phyloP scores from a whole-genome alignment of 2,113 vertebrate genomes.

The Varanus komodoensis region DNA sequence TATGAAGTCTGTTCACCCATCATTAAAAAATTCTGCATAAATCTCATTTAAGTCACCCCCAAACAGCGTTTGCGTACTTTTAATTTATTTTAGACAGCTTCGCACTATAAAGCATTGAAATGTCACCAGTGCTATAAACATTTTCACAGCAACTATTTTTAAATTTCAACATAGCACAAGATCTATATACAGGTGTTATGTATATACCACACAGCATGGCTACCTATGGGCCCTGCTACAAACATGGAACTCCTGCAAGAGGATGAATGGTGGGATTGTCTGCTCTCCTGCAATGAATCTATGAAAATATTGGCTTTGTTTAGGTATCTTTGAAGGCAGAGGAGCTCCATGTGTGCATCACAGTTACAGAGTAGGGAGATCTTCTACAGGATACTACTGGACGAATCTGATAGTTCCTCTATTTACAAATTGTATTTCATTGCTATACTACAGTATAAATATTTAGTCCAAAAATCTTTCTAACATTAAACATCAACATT shows the following conservation, averaged over 20 bases:
- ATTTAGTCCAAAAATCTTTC: conserved; percentile 1
- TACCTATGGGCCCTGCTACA: neutral
- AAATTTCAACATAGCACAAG: neutral
- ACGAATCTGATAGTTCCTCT: neutral
- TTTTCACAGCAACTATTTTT: neutral
- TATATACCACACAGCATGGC: neutral
- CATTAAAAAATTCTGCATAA: neutral
- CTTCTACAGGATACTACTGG: neutral
- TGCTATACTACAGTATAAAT: neutral
- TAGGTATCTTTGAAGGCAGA: neutral
- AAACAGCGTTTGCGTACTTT: neutral
- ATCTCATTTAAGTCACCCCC: neutral
- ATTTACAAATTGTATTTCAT: neutral
- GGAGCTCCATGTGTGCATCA: neutral
- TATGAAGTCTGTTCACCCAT: neutral
- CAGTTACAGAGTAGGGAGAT: neutral
- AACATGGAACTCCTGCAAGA: neutral
- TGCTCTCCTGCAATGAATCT: neutral
- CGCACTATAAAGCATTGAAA: neutral
- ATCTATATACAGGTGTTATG: neutral
- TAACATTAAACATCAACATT: neutral
- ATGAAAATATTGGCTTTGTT: no score
- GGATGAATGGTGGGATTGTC: neutral
- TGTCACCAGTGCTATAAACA: neutral
- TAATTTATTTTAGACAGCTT: neutral